Conservation (phyloP, 2,113 vertebrate species). For the Calyptommatus sinebrachiatus region DNA sequence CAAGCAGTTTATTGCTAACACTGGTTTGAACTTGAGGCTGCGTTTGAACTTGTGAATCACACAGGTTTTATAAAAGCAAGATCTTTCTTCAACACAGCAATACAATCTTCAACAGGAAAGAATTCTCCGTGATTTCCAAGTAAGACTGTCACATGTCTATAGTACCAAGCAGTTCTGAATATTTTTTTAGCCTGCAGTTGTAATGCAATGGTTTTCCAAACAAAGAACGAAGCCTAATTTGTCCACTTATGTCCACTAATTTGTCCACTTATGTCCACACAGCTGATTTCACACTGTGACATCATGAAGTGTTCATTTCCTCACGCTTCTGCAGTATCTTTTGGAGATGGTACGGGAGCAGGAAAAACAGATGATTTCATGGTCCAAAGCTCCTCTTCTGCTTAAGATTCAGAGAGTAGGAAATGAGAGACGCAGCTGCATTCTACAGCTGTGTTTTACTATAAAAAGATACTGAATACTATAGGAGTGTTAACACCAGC, state of each 20-base stretch:
- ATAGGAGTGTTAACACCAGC: no score
- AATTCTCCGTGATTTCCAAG: slow-evolving; percentile 43
- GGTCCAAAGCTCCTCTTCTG: not conserved
- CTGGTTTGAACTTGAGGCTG: no score
- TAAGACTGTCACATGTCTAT: slow-evolving; percentile 44
- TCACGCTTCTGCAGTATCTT: not conserved
- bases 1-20: no score
- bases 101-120: slow-evolving; percentile 5
- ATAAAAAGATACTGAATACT: no score
- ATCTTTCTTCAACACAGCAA: no score
- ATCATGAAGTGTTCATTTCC: not conserved
- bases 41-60: no score
- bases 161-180: slow-evolving; percentile 37
- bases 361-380: not conserved
- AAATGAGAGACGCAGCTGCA: not conserved
- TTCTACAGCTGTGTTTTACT: not conserved
- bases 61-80: no score
- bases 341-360: not conserved
- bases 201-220: not conserved
- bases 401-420: not conserved
- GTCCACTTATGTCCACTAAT: not conserved
- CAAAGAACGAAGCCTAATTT: not conserved
- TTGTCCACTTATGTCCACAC: not conserved
- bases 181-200: not conserved
- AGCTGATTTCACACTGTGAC: not conserved